Evolutionary conservation across 2,113 vertebrate genomes (phyloP).

Genomic region (Gobiocypris rarus): DNA sequence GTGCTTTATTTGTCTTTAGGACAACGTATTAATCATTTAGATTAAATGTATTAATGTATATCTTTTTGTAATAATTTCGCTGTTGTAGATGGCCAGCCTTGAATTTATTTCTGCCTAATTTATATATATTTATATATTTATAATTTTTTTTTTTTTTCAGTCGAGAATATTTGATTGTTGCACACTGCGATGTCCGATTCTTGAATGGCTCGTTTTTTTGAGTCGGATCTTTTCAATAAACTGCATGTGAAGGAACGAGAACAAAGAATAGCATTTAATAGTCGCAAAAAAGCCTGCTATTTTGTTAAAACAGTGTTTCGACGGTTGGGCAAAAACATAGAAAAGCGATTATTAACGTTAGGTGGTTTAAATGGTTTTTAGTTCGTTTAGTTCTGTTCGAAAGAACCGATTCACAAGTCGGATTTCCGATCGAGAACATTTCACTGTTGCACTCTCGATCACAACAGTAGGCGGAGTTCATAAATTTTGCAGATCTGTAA

Average conservation of each 20-base stretch:
- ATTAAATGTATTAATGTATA: not conserved
- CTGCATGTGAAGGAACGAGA: not conserved
- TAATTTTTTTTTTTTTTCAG: not conserved
- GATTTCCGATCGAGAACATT: conserved; percentile 60
- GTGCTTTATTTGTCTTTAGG: not conserved
- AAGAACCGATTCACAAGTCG: not conserved
- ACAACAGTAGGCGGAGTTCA: conserved; percentile 7
- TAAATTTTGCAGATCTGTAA: conserved; percentile 3
- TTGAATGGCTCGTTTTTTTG: not conserved
- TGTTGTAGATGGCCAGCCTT: not conserved
- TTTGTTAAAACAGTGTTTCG: too few species aligned
- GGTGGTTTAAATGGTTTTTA: not conserved
- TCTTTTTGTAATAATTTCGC: not conserved
- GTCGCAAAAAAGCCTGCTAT: not conserved
- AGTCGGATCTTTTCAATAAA: conserved; percentile 9
- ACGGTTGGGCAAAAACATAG: not conserved
- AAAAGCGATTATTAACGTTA: not conserved
- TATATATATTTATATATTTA: too few species aligned
- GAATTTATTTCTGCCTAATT: not conserved
- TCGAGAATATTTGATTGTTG: conserved; percentile 12
- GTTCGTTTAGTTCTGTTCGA: not conserved
- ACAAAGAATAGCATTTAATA: not conserved
- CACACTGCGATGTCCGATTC: not conserved
- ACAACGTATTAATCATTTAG: not conserved
- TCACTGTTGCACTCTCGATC: conserved; percentile 58